These are phyloP conservation scores for Formica selysi DNA, from an alignment of 1,140 invertebrate genomes.

Conservation along the genomic window DNA sequence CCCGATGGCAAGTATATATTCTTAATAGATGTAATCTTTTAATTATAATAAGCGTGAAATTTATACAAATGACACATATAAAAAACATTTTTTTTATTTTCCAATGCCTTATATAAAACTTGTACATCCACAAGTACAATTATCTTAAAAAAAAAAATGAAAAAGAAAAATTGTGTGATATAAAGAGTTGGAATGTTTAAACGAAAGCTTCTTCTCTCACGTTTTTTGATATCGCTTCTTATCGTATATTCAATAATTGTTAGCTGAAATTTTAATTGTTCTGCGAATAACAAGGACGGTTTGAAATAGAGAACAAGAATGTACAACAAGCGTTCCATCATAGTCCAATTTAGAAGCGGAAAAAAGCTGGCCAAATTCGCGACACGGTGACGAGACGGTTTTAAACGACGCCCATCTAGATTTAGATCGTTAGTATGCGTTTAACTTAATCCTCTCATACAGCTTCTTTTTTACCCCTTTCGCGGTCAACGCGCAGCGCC, in stretches of 20 bases:
- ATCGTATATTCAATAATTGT: conserved; percentile 9
- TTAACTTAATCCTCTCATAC: conserved; percentile 74
- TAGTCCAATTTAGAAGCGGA: conserved; percentile 57
- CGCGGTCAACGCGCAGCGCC: conserved; percentile 34
- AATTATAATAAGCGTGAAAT: not conserved
- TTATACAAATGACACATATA: not conserved
- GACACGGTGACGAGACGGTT: conserved; percentile 69
- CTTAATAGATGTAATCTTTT: not conserved
- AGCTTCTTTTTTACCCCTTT: conserved; percentile 40
- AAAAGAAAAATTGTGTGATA: not conserved
- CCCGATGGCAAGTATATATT: not conserved
- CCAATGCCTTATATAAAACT: not conserved
- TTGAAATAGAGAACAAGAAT: conserved; percentile 16
- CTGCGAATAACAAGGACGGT: not conserved
- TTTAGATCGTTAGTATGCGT: conserved; percentile 69
- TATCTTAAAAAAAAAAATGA: not conserved
- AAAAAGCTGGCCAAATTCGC: conserved; percentile 49
- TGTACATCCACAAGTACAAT: not conserved
- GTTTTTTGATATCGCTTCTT: not conserved
- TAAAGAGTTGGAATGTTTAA: not conserved
- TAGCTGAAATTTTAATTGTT: not conserved
- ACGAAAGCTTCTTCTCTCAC: not conserved
- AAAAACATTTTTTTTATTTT: not conserved
- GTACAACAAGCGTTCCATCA: conserved; percentile 56
- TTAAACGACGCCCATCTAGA: conserved; percentile 71